phyloP scores from a whole-genome alignment of 2,113 vertebrate genomes.

The Mastomys coucha region DNA sequence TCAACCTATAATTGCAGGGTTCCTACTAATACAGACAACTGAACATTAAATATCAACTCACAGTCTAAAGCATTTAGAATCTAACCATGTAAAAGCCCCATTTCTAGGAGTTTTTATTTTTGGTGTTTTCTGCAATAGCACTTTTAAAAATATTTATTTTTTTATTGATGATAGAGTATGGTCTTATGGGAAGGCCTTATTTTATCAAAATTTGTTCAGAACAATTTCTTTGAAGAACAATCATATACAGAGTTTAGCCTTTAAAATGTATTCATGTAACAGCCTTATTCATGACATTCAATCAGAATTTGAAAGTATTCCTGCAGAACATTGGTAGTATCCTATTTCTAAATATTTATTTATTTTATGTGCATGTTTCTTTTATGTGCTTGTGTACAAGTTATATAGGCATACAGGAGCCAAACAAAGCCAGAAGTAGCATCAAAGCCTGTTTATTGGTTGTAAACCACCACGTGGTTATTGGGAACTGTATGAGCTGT shows the following conservation, averaged over 20 bases:
- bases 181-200: neutral
- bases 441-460: neutral
- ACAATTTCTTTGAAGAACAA: conserved; percentile 31
- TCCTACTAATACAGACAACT: conserved; percentile 43
- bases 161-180: conserved; percentile 38
- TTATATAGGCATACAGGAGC: neutral
- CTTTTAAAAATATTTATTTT: neutral
- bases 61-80: conserved; percentile 18
- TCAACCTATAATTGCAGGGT: conserved; percentile 53
- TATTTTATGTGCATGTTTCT: neutral
- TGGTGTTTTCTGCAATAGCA: neutral
- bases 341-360: neutral
- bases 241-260: neutral
- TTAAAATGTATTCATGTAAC: conserved; percentile 13
- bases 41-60: conserved; percentile 50
- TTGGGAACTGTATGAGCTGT: neutral
- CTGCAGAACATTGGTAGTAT: neutral
- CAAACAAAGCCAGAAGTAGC: neutral
- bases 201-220: conserved; percentile 56
- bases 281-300: neutral
- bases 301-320: neutral
- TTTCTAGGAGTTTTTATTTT: neutral
- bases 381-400: too few relatives aligned
- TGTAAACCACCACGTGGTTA: neutral
- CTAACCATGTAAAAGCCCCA: conserved; percentile 5